A percentile compares a stretch with the other conserved stretches of the same genome.
Conservation (phyloP, 2,797 vertebrate species). For the Gymnocypris eckloni region DNA sequence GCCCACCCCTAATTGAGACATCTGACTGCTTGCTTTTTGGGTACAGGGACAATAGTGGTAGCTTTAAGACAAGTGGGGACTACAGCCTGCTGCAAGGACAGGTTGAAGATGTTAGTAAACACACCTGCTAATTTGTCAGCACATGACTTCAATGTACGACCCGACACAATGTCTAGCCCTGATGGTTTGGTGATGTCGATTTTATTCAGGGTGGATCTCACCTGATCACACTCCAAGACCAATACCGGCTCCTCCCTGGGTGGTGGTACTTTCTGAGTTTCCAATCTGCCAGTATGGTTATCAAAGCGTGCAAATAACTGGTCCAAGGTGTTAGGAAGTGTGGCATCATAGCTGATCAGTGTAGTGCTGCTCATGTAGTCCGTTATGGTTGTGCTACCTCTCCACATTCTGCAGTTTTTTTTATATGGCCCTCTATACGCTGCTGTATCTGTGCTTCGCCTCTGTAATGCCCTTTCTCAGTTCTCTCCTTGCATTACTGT, state of each 20-base stretch:
- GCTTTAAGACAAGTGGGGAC: background rate
- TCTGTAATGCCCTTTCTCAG: too few relatives aligned
- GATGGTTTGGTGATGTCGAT: background rate
- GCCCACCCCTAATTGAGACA: background rate
- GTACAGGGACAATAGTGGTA: background rate
- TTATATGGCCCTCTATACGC: too few relatives aligned
- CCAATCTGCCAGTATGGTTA: too few relatives aligned
- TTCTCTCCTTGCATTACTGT: too few relatives aligned
- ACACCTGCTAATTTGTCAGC: background rate
- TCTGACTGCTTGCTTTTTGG: background rate
- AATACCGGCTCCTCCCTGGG: too few relatives aligned
- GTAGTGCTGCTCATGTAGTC: constrained; percentile 18
- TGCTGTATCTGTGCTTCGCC: too few relatives aligned
- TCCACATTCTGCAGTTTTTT: too few relatives aligned
- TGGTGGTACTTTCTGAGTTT: too few relatives aligned
- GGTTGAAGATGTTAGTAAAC: background rate
- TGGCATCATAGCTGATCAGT: background rate
- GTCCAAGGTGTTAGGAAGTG: constrained; percentile 25
- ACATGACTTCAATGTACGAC: background rate
- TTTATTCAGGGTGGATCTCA: background rate
- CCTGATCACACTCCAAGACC: too few relatives aligned
- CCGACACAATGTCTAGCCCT: background rate
- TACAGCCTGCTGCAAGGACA: background rate
- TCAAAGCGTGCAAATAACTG: background rate
- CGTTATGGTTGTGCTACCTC: too few relatives aligned